A percentile compares a stretch with the other conserved stretches of the same genome.
Conservation (phyloP, 1,140 invertebrate genomes). For the Pogonognathellus flavescens region DNA sequence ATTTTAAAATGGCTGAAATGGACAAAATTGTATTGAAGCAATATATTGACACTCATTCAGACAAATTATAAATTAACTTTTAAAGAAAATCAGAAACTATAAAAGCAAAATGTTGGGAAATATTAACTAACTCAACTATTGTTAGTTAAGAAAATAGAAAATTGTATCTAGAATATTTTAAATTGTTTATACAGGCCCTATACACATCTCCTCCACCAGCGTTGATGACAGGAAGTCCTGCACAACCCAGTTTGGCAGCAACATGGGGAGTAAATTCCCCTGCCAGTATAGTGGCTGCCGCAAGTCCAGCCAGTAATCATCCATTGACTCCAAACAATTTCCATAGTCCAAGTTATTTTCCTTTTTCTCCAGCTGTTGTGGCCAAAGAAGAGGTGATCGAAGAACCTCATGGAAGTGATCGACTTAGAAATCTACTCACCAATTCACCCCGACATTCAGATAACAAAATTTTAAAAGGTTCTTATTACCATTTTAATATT, state of each 20-base stretch:
- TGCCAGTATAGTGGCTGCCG: constrained; percentile 1
- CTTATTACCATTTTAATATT: constrained; percentile 71
- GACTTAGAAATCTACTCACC: constrained; percentile 78
- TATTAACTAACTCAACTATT: too few species aligned
- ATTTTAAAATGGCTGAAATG: too few species aligned
- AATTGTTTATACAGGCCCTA: too few species aligned
- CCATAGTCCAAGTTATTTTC: constrained; percentile 40
- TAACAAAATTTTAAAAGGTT: constrained; percentile 63
- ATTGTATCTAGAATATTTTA: too few species aligned
- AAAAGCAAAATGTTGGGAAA: too few species aligned
- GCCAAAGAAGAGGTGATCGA: constrained; percentile 45
- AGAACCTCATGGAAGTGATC: constrained; percentile 68
- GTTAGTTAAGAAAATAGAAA: too few species aligned
- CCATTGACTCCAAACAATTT: constrained; percentile 32
- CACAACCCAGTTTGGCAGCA: constrained; percentile 57
- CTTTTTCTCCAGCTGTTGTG: constrained; percentile 54
- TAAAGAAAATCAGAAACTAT: neutral
- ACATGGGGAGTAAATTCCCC: constrained; percentile 62
- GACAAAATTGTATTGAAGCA: too few species aligned
- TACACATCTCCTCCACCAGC: constrained; percentile 15
- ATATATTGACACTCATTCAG: too few species aligned
- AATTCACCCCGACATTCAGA: constrained; percentile 68
- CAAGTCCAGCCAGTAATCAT: constrained; percentile 26
- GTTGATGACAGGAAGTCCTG: constrained; percentile 39
- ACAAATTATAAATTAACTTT: neutral